Evolutionary conservation across 2,888 invertebrate species (phyloP), one percentile per base, ranked within the genome.

Genomic region (Norana najaformis): DNA sequence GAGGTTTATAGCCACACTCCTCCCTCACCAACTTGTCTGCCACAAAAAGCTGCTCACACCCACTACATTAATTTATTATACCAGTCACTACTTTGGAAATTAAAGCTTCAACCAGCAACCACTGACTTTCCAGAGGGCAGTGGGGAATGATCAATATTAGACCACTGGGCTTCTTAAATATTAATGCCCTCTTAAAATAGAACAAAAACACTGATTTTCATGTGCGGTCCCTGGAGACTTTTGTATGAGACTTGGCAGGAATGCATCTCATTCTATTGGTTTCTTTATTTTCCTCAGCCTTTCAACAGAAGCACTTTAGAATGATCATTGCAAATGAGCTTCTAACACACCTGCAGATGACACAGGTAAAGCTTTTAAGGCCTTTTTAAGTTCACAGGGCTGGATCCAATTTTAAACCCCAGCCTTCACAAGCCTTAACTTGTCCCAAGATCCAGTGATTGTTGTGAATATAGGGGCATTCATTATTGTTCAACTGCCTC

Each of bases 401-500:
- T 41, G 1, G 23, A 47, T 23, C 20, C 23, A 47, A 69, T 69
- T 69, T 69, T 69, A 69, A 69, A 30, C 69, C 6, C 4, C n/a
- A n/a, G 1, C 69, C n/a, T 69, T 69, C n/a, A 30, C 30, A 69
- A 69, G n/a, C 69, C 30, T 8, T n/a, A 69, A n/a, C n/a, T n/a
- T n/a, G n/a, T 69, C 0, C 69, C 69, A 30, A 69, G 69, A 69
- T n/a, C 30, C n/a, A 69, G n/a, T 30, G 69, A 69, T 69, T 69
- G 69, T 69, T 69, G 69, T 6, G 69, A 30, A 69, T 13, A n/a
- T n/a, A 69, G 69, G 69, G 69, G 69, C 69, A 69, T n/a, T 69
- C 69, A 69, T 69, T 69, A 69, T 69, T 69, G 69, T n/a, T 69
- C 69, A 69, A 69, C 69, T 69, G 69, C n/a, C 69, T 69, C 30